Base-by-base conservation (phyloP, 2,797 vertebrate genomes). In the Cynopterus sphinx region DNA sequence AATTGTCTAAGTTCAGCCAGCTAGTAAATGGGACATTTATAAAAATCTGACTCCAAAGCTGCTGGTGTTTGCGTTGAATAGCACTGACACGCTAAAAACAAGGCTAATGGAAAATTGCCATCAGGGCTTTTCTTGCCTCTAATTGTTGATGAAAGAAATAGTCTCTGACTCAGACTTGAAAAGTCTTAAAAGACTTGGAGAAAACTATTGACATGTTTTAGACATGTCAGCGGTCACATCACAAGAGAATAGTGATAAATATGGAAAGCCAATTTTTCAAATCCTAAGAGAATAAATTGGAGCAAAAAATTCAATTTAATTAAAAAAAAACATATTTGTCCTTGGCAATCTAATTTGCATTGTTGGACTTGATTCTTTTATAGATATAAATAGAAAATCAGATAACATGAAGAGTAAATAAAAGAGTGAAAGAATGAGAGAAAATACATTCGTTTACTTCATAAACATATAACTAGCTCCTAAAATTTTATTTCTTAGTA, bases 401-500 rank as follows among this genome's bases (percentile, higher is more conserved):
- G 16, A 68, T 53, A 87, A 93, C 8, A 84, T 43, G 53, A 74
- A 19, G 63, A 77, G 85, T 41, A 67, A 57, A 2, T 61, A 53
- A 95, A 61, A 92, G 15, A 93, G 8, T 11, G 39, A 77, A 36
- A 59, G 17, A 78, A 81, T 41, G 46, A 57, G 22, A 65, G n/a
- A 59, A 85, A 90, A 1, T 19, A 24, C 3, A 19, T 41, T 83
- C 75, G 21, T 67, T 93, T 87, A 79, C 16, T 95, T 91, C 21
- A 31, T 53, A 90, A 85, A 55, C 26, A 71, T 87, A 33, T 70
- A 78, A 46, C 7, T n/a, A 43, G 16, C 10, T 84, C 41, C 24
- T 43, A 59, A 81, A 87, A 53, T 92, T 61, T 67, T 22, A 75
- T 95, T 92, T 87, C 16, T 91, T 93, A 21, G 41, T 81, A 94